Base-by-base conservation (phyloP, 1,140 invertebrate species). In the Drosophila tropicalis region DNA sequence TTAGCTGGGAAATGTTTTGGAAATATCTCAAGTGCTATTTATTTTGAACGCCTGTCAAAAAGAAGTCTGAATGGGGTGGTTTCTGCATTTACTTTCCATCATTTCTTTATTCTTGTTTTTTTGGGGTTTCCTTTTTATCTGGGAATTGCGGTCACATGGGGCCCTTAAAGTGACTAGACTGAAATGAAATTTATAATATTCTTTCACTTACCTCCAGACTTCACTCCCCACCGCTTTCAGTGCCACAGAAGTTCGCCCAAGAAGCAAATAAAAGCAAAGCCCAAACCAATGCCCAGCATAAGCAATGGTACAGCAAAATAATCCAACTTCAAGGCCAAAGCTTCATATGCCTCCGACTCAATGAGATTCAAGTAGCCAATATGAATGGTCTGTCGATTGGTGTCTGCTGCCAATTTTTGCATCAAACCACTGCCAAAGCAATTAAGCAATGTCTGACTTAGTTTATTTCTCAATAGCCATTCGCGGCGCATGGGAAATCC, bases 21-120 rank as follows among this genome's bases (percentile, higher is more conserved):
- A 89, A 89, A 90, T 78, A 81, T 81, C 77, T 89, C 77, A 89
- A 89, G 85, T 81, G 84, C 71, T 75, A 89, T 81, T 89, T 89
- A 78, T 81, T 81, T 72, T 89, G 70, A 72, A 74, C 76, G 70
- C 41, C 58, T 78, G 70, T 83, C 73, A 73, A 75, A 67, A 63
- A 61, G 36, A 6, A 54, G 3, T 22, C 29, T 56, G 2, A 17
- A 15, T 56, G 61, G 66, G 73, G 71, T 73, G 69, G 72, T 55
- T 56, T 2, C 7, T 34, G 62, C 34, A 57, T 74, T 44, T 40
- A 36, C 29, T 29, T 29, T 29, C 29, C 29, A 29, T 29, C 5
- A 60, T 58, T 56, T 32, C 29, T 58, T 47, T 51, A 19, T 68
- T 72, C 39, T 29, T 34, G 12, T 34, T 10, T 36, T 25, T 22